Evolutionary conservation across 2,888 invertebrate genomes (phyloP), one percentile per base, ranked within the genome.

Genomic region (Scelioninae gen. 1): DNA sequence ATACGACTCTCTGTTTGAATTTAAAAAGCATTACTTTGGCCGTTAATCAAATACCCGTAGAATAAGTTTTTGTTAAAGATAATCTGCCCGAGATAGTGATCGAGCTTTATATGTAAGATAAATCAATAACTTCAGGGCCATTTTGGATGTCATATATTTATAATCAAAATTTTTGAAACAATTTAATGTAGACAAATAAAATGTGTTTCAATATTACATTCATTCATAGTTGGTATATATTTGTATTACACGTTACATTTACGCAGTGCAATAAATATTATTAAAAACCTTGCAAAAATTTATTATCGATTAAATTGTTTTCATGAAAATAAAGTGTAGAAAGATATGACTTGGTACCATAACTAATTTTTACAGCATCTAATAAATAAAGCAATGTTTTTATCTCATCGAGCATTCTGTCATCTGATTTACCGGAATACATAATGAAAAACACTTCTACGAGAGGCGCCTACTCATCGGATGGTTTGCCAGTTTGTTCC

Each of bases 401-500:
- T 68, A 32, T 56, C 43, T 9, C 31, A 29, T 43, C 40, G 49
- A 38, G 38, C 31, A 53, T 62, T 72, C 53, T 71, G 47, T 71
- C 69, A 47, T 53, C 16, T 47, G 74, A 55, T 74, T 56, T 56
- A 38, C 40, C 55, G 56, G 65, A 74, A 55, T 38, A 49, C 58
- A 51, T 49, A 75, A 58, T 56, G 56, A 75, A 75, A 75, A 66
- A 58, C 56, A 38, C 16, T 58, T 62, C 45, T 47, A 40, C 55
- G 47, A 40, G 62, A 81, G 82, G 72, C 79, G 83, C 74, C 74
- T 66, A 63, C 66, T 77, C 80, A 53, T 83, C 75, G 72, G 68
- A 74, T 49, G 75, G 63, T 74, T 81, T 81, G 74, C 68, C 81
- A 62, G 83, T 87, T 86, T 88, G 87, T 87, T 88, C 88, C 87